Evolutionary conservation across 2,797 vertebrate genomes (phyloP).

Genomic region (Fringilla coelebs): DNA sequence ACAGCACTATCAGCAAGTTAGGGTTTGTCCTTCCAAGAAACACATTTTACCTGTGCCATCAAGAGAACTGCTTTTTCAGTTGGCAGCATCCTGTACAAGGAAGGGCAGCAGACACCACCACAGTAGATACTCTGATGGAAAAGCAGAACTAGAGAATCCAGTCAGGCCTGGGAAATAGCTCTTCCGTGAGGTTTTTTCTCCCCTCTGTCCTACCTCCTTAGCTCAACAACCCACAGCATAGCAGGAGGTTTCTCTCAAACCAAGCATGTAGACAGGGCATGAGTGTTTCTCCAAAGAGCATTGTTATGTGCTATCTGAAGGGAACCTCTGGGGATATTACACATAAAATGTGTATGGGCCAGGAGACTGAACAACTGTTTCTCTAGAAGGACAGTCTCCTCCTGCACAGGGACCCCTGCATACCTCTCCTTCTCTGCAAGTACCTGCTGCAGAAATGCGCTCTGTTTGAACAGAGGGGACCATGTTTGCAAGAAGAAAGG

Average conservation of each 20-base stretch:
- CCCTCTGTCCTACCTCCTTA: not conserved
- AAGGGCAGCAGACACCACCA: not conserved
- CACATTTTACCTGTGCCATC: fast-evolving
- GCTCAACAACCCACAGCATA: not conserved
- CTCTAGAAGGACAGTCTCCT: not conserved
- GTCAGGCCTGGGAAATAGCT: not conserved
- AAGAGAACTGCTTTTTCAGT: not conserved
- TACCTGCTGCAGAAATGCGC: not conserved
- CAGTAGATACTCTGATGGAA: not conserved
- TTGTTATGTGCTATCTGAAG: fast-evolving
- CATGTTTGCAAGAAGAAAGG: not conserved
- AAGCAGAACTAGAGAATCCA: not conserved
- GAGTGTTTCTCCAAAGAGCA: fast-evolving
- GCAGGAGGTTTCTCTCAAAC: not conserved
- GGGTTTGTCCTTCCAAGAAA: not conserved
- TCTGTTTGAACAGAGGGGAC: fast-evolving
- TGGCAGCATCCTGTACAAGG: fast-evolving
- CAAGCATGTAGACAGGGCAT: fast-evolving
- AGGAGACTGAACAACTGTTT: fast-evolving
- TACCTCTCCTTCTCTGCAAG: not conserved
- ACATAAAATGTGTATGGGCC: fast-evolving
- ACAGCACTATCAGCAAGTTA: fast-evolving
- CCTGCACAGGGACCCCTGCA: fast-evolving
- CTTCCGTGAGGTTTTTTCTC: not conserved
- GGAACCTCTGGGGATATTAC: not conserved